phyloP scores from a whole-genome alignment of 2,888 invertebrate species.

The Ennomos quercinarius region DNA sequence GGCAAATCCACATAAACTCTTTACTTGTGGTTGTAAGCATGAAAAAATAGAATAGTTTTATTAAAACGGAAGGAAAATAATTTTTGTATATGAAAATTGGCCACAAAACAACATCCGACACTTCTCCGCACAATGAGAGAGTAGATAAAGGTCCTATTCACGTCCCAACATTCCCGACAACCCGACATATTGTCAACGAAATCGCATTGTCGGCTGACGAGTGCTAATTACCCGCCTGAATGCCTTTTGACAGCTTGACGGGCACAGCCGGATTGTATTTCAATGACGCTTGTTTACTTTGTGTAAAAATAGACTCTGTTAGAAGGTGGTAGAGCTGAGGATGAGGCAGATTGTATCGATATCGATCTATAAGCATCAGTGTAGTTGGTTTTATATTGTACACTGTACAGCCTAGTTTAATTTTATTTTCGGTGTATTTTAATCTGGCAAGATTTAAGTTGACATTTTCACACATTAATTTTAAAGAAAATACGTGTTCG shows the following conservation, averaged over 20 bases:
- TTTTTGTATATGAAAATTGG: not conserved
- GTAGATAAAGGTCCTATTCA: conserved; percentile 62
- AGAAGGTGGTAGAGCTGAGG: not conserved
- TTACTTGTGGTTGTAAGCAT: too few relatives aligned
- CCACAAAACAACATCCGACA: conserved; percentile 13
- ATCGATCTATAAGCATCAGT: too few relatives aligned
- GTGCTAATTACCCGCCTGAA: conserved; percentile 72
- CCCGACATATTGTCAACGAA: conserved; percentile 60
- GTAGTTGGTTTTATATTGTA: too few relatives aligned
- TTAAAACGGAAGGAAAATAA: too few relatives aligned
- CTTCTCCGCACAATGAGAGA: conserved; percentile 38
- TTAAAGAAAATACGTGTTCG: too few relatives aligned
- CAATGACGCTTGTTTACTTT: not conserved
- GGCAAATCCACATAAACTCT: too few relatives aligned
- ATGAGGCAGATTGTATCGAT: too few relatives aligned
- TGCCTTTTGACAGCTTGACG: conserved; percentile 47
- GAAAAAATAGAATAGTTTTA: too few relatives aligned
- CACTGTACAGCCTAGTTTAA: too few relatives aligned
- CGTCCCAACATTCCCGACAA: conserved; percentile 32
- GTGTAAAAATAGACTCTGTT: not conserved
- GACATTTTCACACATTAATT: too few relatives aligned
- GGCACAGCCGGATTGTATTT: conserved; percentile 6
- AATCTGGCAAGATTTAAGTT: too few relatives aligned
- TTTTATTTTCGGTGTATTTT: too few relatives aligned
- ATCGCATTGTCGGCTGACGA: conserved; percentile 63